A percentile compares a stretch with the other conserved stretches of the same genome.
phyloP scores from a whole-genome alignment of 1,140 invertebrate genomes.

The Schmidtea mediterranea region DNA sequence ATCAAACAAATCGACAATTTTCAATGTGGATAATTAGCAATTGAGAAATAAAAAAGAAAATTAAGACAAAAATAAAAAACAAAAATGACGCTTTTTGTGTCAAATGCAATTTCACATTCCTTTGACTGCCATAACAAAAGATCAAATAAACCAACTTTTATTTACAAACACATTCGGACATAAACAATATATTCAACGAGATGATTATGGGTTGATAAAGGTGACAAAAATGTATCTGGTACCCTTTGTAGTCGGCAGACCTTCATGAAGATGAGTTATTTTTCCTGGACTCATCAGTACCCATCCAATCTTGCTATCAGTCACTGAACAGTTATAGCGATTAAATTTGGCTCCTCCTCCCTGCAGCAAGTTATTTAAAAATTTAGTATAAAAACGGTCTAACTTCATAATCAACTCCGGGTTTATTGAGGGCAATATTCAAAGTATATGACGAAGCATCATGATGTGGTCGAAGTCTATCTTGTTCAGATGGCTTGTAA shows the following conservation, averaged over 20 bases:
- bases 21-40: no score
- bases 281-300: slow-evolving; percentile 84
- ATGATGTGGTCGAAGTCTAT: slow-evolving; percentile 68
- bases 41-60: no score
- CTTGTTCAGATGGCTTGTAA: slow-evolving; percentile 77
- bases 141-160: no score
- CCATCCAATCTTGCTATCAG: slow-evolving; percentile 59
- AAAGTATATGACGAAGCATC: slow-evolving; percentile 95
- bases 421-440: slow-evolving; percentile 69
- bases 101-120: no score
- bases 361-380: slow-evolving; percentile 27
- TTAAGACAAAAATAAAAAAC: no score
- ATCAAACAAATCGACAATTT: no score
- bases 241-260: slow-evolving; percentile 53
- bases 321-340: slow-evolving; percentile 80
- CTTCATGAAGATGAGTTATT: slow-evolving; percentile 84
- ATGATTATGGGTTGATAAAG: slow-evolving; percentile 72
- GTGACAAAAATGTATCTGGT: slow-evolving; percentile 96
- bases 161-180: no score
- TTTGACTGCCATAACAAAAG: no score
- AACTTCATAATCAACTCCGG: slow-evolving; percentile 39
- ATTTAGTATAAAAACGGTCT: neutral
- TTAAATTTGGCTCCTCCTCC: slow-evolving; percentile 82
- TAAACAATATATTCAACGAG: no score
- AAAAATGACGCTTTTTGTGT: no score